phyloP scores from a whole-genome alignment of 2,888 invertebrate genomes.

The Tipula lateralis region DNA sequence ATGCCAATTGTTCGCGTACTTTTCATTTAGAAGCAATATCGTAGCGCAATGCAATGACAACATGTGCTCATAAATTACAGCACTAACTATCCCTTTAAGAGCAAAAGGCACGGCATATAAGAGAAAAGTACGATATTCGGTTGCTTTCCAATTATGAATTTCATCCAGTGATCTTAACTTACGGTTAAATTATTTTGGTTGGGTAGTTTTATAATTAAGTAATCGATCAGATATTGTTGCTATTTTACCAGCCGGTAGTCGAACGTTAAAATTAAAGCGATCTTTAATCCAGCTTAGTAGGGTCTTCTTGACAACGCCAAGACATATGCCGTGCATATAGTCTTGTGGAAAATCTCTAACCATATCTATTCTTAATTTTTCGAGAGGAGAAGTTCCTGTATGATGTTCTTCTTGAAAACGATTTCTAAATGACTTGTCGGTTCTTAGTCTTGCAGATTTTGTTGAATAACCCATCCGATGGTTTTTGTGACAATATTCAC shows the following conservation, averaged over 20 bases:
- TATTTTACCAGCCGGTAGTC: not conserved
- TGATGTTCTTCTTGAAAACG: not conserved
- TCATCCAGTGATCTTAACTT: not conserved
- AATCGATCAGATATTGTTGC: not conserved
- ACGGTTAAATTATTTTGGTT: not conserved
- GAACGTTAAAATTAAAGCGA: not conserved
- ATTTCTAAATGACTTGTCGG: not conserved
- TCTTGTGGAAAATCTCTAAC: not conserved
- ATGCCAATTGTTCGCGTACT: not conserved
- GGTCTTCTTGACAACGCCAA: not conserved
- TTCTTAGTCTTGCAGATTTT: not conserved
- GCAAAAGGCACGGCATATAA: not conserved
- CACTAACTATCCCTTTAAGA: not conserved
- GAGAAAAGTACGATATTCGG: not conserved
- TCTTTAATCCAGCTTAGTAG: not conserved
- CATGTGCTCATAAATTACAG: not conserved
- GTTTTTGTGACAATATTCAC: slow-evolving; percentile 20
- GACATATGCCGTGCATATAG: not conserved
- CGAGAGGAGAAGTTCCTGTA: not conserved
- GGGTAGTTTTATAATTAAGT: not conserved
- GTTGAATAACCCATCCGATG: slow-evolving; percentile 21
- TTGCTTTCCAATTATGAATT: not conserved
- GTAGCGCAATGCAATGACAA: not conserved
- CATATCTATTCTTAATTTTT: not conserved
- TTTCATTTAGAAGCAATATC: not conserved